Conservation (phyloP, 2,888 invertebrate species). For the Eutolmus rufibarbis region DNA sequence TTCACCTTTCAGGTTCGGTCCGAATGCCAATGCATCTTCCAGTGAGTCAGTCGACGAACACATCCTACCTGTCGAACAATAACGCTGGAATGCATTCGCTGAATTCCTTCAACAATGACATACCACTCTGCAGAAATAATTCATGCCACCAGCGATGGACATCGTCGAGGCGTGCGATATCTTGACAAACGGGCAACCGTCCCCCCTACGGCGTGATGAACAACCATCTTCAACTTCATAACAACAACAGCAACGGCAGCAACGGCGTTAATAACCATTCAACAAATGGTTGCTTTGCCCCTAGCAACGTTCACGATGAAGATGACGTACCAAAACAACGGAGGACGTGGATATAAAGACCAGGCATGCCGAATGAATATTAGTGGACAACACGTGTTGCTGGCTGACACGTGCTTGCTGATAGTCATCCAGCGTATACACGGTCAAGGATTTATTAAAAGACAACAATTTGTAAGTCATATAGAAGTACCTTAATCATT, state of each 20-base stretch:
- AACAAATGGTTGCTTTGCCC: neutral
- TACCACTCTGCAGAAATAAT: conserved; percentile 48
- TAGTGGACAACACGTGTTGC: neutral
- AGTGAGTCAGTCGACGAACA: conserved; percentile 51
- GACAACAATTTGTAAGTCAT: neutral
- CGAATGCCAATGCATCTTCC: conserved; percentile 59
- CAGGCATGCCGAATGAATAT: neutral
- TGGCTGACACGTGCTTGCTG: neutral
- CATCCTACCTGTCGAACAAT: conserved; percentile 46
- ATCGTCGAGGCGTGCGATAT: conserved; percentile 48
- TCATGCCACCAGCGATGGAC: conserved; percentile 50
- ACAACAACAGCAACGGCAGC: neutral
- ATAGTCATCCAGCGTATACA: neutral
- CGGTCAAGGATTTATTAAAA: neutral
- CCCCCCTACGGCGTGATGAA: neutral
- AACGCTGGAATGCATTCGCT: conserved; percentile 49
- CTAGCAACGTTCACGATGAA: neutral
- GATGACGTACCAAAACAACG: conserved; percentile 17
- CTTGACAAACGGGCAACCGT: conserved; percentile 49
- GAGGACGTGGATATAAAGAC: conserved; percentile 7
- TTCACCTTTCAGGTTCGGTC: conserved; percentile 57
- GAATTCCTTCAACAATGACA: conserved; percentile 52
- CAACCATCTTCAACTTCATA: neutral
- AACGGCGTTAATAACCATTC: neutral
- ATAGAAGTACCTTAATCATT: neutral